These are phyloP conservation scores for Diabrotica undecimpunctata DNA, from an alignment of 1,140 invertebrate genomes.

Conservation along the genomic window DNA sequence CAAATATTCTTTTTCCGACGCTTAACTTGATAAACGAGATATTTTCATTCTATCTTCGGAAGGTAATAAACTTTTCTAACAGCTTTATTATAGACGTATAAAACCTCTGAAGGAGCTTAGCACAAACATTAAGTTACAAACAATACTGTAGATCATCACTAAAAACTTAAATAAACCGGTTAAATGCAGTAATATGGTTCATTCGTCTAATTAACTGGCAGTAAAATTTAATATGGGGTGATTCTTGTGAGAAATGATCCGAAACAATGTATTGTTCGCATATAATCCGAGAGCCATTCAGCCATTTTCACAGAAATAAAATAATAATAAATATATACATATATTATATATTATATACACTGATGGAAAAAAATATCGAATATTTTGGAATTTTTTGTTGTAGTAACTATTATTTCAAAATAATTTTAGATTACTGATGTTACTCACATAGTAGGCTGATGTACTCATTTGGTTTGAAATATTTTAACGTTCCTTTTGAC, in stretches of 20 bases:
- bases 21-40: conserved; percentile 14
- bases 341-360: too few species aligned
- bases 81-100: conserved; percentile 20
- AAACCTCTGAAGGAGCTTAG: conserved; percentile 21
- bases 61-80: conserved; percentile 18
- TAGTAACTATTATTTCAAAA: too few species aligned
- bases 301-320: too few species aligned
- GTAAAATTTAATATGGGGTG: conserved; percentile 12
- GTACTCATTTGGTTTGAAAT: too few species aligned
- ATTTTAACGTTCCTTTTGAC: too few species aligned
- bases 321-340: too few species aligned
- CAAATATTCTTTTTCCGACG: background rate
- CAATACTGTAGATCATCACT: conserved; percentile 19
- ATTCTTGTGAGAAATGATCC: background rate
- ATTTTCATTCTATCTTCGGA: conserved; percentile 11
- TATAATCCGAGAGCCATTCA: too few species aligned
- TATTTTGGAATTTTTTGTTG: too few species aligned
- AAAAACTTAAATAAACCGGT: conserved; percentile 15
- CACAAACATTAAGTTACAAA: conserved; percentile 19
- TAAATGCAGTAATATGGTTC: conserved; percentile 7
- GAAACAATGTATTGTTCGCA: too few species aligned
- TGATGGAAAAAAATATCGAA: too few species aligned
- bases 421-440: too few species aligned
- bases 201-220: conserved; percentile 13
- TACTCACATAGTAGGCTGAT: too few species aligned